Evolutionary conservation across 2,797 vertebrate species (phyloP).

Genomic region (Hafferia zeledoni): DNA sequence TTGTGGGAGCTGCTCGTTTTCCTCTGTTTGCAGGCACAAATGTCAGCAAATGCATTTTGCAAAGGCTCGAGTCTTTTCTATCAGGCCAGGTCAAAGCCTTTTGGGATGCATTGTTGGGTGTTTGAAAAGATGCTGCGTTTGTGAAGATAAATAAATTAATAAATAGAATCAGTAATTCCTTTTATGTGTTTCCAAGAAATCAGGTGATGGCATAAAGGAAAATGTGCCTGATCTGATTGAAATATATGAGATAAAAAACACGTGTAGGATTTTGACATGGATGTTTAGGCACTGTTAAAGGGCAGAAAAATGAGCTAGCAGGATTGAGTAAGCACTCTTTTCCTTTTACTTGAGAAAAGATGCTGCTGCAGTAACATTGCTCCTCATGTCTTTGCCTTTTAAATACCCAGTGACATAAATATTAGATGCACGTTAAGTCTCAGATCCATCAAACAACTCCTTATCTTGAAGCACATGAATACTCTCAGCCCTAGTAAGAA

Average conservation of each 20-base stretch:
- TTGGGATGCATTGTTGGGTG: neutral
- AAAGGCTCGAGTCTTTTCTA: neutral
- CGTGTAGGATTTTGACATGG: neutral
- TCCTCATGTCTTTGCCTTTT: conserved; percentile 11
- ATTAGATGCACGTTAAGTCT: conserved; percentile 26
- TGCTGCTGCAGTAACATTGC: neutral
- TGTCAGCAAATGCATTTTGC: neutral
- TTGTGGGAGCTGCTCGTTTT: neutral
- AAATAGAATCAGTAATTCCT: neutral
- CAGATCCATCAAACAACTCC: conserved; percentile 17
- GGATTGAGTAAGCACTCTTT: neutral
- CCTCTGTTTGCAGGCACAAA: neutral
- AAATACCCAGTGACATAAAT: conserved; percentile 38
- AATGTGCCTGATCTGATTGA: neutral
- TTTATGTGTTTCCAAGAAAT: neutral
- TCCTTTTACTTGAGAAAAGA: neutral
- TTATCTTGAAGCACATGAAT: conserved; percentile 3
- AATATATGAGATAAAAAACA: neutral
- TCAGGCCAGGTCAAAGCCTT: neutral
- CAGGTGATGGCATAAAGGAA: neutral
- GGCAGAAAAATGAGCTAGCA: conserved; percentile 9
- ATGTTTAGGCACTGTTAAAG: neutral
- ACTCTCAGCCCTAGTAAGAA: neutral
- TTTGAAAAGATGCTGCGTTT: neutral
- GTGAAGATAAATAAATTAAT: neutral